Base-by-base conservation (phyloP, 1,140 invertebrate species). In the Drosophila gunungcola region DNA sequence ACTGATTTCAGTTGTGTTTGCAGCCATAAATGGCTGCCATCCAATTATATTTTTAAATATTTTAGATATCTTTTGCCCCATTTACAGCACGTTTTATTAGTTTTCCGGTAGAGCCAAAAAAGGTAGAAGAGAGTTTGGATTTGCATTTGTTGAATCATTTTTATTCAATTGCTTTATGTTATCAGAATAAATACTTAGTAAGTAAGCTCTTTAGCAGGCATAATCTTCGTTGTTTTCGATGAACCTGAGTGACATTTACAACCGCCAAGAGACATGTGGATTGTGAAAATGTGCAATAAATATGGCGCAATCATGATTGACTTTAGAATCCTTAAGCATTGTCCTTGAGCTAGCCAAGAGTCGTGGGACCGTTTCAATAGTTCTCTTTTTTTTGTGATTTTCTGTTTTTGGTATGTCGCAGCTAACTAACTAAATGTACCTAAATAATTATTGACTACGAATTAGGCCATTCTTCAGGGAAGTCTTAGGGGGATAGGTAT, bases 401-500 rank as follows among this genome's bases (percentile, higher is more conserved):
- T 76, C 39, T 52, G 83, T 88, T 86, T 86, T 88, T 88, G 84
- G 84, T 88, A 89, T 89, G 84, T 84, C 80, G 84, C 84, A 89
- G 84, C 77, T 88, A 89, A 80, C 84, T 88, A 88, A 88, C 84
- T 89, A 88, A 90, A 64, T 80, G 78, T 63, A 83, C 89, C 84
- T 88, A 89, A 84, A 84, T 80, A 89, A 89, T 88, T 89, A 89
- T 83, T 80, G 84, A 89, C 84, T 88, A 88, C 84, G 80, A 89
- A 73, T 80, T 88, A 74, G 83, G 80, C 84, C 84, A 88, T 84
- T 75, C 76, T 82, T 82, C 78, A 65, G 64, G 52, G 46, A 78
- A 88, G 78, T 86, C 83, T 82, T 46, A 58, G 41, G 3, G 36
- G 32, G 38, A 65, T 4, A 63, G 48, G 43, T 34, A 2, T 13